These are phyloP conservation scores for Vollenhovia emeryi DNA, from an alignment of 1,140 invertebrate genomes.

Conservation along the genomic window DNA sequence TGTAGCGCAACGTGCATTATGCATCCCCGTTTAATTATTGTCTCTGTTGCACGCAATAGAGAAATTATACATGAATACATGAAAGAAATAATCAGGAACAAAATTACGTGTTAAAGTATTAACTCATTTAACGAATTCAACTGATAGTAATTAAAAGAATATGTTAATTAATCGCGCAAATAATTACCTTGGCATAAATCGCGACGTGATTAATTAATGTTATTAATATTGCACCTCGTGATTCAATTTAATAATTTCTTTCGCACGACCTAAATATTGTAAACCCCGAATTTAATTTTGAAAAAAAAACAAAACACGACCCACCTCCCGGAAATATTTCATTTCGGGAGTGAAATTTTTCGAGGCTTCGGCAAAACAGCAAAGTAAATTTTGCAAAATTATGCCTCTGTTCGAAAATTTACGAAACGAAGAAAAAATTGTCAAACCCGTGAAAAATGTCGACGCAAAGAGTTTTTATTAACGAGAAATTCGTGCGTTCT, in stretches of 20 bases:
- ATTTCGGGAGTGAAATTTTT: conserved; percentile 20
- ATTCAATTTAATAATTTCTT: neutral
- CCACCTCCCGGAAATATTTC: neutral
- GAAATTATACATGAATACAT: neutral
- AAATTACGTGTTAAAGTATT: neutral
- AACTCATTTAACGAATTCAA: neutral
- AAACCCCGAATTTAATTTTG: neutral
- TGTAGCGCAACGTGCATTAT: neutral
- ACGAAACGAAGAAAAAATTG: conserved; percentile 2
- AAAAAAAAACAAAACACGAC: neutral
- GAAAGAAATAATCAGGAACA: neutral
- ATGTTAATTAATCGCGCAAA: neutral
- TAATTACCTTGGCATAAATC: neutral
- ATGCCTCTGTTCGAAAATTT: neutral
- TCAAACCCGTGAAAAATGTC: neutral
- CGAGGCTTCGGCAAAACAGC: neutral
- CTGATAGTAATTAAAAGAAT: neutral
- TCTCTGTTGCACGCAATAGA: neutral
- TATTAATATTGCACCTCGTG: neutral
- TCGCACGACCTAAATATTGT: neutral
- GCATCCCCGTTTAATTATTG: neutral
- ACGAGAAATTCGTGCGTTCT: neutral
- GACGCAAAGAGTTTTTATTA: neutral
- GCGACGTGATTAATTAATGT: neutral
- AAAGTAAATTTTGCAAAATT: neutral